phyloP scores from a whole-genome alignment of 2,888 invertebrate species.

The Acronicta aceris region DNA sequence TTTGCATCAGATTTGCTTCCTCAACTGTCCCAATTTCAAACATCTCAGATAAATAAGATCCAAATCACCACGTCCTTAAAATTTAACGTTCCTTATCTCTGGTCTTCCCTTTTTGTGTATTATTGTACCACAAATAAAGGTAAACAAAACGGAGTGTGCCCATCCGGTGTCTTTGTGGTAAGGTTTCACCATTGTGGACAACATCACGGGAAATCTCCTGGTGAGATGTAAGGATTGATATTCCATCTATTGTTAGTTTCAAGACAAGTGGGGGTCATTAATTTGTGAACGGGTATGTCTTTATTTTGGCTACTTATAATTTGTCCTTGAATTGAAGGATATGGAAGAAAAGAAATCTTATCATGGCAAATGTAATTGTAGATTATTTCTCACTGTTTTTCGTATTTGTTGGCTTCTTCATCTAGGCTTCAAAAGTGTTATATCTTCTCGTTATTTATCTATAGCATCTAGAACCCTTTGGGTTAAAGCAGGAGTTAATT shows the following conservation, averaged over 20 bases:
- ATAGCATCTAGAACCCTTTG: too few species aligned
- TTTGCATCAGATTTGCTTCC: background rate
- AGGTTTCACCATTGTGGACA: slow-evolving; percentile 58
- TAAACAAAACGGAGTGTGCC: slow-evolving; percentile 74
- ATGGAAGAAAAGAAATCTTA: background rate
- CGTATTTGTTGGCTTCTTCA: too few species aligned
- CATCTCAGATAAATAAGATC: slow-evolving; percentile 21
- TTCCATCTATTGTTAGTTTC: slow-evolving; percentile 44
- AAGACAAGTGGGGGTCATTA: slow-evolving; percentile 46
- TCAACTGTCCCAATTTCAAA: background rate
- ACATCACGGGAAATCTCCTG: slow-evolving; percentile 47
- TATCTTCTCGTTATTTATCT: too few species aligned
- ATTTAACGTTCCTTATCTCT: slow-evolving; percentile 72
- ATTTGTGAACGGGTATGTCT: slow-evolving; percentile 16
- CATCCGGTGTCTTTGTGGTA: slow-evolving; percentile 79
- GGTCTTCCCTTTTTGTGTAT: slow-evolving; percentile 71
- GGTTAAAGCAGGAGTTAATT: too few species aligned
- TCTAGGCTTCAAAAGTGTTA: too few species aligned
- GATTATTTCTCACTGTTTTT: background rate
- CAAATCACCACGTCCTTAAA: slow-evolving; percentile 47
- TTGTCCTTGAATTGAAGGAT: slow-evolving; percentile 5
- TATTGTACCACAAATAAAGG: slow-evolving; percentile 77
- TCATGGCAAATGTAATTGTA: background rate
- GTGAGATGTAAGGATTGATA: slow-evolving; percentile 47
- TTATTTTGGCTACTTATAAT: slow-evolving; percentile 18